Base-by-base conservation (phyloP, 2,888 invertebrate genomes). In the Scaeva pyrastri region DNA sequence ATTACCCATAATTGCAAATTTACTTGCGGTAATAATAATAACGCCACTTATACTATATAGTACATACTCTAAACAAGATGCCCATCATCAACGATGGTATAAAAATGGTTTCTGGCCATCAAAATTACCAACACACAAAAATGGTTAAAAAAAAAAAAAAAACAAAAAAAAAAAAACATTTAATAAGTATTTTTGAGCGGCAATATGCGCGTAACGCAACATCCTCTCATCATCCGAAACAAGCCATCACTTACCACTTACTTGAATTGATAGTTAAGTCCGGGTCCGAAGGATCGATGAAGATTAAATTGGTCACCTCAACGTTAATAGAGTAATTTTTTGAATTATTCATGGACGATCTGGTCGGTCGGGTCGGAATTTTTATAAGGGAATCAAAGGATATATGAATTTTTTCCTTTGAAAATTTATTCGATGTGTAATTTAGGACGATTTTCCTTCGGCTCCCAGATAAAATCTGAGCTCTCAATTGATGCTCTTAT, bases 1-100 rank as follows among this genome's bases (percentile, higher is more conserved):
- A 91, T 91, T 91, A 91, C 82, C 89, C 82, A 88, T 91, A 91
- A 91, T 91, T 90, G 91, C 90, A 88, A 89, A 90, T 89, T 91
- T 90, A 91, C 90, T 90, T 90, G 91, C 90, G 74, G 86, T 86
- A 86, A 86, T 86, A 73, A 78, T 78, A 82, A 86, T 71, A 71
- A 77, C 74, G 52, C 77, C 86, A 86, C 74, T 86, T 86, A 68
- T n/a, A n/a, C n/a, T n/a, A n/a, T 31, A 31, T n/a, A n/a, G n/a
- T n/a, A n/a, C 52, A 77, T 58, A 62, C 62, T 60, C 77, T 86
- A 86, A 86, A 86, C 86, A 86, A 86, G 86, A 86, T 86, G 77
- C 86, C 86, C 77, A 78, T 86, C 86, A 86, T 86, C 74, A 71
- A 16, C 45, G 48, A 60, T 48, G 26, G 26, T 11, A n/a, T n/a